Percentiles rank a stretch among this genome's conserved stretches.
phyloP scores from a whole-genome alignment of 1,140 invertebrate species.

The Epicauta chinensis region DNA sequence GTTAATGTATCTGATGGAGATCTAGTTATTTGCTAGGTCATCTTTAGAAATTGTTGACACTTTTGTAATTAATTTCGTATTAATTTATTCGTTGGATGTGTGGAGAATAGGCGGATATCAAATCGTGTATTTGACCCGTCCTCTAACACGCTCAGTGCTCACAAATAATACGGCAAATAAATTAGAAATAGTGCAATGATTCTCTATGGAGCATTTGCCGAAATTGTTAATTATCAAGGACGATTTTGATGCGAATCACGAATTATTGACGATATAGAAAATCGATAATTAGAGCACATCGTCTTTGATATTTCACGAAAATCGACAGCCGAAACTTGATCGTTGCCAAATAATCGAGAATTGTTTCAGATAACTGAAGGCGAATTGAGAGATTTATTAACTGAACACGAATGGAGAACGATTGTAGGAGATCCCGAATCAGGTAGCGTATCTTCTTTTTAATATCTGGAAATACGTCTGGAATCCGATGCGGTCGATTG shows the following conservation, averaged over 20 bases:
- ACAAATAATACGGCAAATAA: conserved; percentile 17
- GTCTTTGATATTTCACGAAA: neutral
- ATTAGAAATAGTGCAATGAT: neutral
- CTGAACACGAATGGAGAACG: conserved; percentile 23
- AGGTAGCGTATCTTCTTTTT: conserved; percentile 12
- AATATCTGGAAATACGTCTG: too few species aligned
- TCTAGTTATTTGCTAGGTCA: neutral
- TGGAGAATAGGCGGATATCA: conserved; percentile 17
- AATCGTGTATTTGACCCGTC: conserved; percentile 19
- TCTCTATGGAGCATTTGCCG: conserved; percentile 21
- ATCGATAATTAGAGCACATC: neutral
- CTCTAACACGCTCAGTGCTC: conserved; percentile 16
- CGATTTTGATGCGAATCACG: conserved; percentile 3
- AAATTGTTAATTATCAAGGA: conserved; percentile 35
- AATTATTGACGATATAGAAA: neutral
- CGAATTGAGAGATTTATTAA: conserved; percentile 21
- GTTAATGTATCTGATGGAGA: neutral
- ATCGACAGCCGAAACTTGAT: neutral
- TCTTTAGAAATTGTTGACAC: neutral
- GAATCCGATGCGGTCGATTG: too few species aligned
- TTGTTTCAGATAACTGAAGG: conserved; percentile 26
- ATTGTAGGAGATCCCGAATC: conserved; percentile 21
- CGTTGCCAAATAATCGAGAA: neutral
- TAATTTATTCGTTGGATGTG: conserved; percentile 4
- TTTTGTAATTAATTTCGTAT: neutral